These are phyloP conservation scores for Polypedilum pembai DNA, from an alignment of 1,140 invertebrate species.

Conservation along the genomic window DNA sequence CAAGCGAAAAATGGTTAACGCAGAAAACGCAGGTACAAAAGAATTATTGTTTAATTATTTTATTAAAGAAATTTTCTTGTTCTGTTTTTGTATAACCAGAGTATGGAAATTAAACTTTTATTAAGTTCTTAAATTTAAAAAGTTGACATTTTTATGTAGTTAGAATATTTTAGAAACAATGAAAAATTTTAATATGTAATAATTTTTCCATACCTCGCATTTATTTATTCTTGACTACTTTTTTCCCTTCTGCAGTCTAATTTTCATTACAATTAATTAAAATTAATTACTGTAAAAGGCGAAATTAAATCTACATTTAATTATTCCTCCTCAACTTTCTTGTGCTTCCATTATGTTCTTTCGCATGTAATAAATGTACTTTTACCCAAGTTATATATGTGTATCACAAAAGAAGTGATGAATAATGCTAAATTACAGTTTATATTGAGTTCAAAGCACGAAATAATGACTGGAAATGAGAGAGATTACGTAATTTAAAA, in stretches of 20 bases:
- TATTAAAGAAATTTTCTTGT: not conserved
- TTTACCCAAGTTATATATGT: not conserved
- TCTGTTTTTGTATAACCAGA: too few species aligned
- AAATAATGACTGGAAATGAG: not conserved
- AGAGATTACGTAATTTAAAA: too few species aligned
- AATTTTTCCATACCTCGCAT: too few species aligned
- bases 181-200: too few species aligned
- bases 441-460: not conserved
- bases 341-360: not conserved
- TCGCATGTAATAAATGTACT: too few species aligned
- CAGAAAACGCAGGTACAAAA: not conserved
- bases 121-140: too few species aligned
- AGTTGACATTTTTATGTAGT: too few species aligned
- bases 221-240: too few species aligned
- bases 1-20: not conserved
- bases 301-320: conserved; percentile 15
- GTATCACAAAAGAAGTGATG: conserved; percentile 8
- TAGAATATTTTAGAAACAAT: too few species aligned
- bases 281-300: conserved; percentile 25
- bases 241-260: not conserved
- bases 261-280: conserved; percentile 27
- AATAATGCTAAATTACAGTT: conserved; percentile 14
- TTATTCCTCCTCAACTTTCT: not conserved
- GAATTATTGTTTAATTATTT: conserved; percentile 26
- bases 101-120: too few species aligned